These are phyloP conservation scores for Agrilus planipennis DNA, from an alignment of 1,140 invertebrate genomes.

Conservation along the genomic window DNA sequence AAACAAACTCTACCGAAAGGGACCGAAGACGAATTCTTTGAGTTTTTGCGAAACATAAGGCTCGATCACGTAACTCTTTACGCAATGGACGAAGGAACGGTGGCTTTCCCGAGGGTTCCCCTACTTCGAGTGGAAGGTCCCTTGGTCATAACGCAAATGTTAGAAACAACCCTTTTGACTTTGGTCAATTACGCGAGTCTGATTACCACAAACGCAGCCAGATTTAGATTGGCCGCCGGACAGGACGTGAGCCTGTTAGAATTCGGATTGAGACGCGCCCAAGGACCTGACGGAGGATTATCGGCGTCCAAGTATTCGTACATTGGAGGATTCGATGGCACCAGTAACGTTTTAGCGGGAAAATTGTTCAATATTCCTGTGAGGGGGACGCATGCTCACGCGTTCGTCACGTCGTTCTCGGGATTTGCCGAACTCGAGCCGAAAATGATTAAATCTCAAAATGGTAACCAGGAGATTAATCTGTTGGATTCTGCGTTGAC, in stretches of 20 bases:
- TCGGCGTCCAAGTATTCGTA: slow-evolving; percentile 98
- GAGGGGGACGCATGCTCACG: slow-evolving; percentile 94
- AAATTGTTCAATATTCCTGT: slow-evolving; percentile 97
- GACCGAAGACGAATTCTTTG: slow-evolving; percentile 84
- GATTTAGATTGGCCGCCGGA: slow-evolving; percentile 89
- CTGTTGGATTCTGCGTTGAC: slow-evolving; percentile 54
- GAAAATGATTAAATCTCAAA: slow-evolving; percentile 48
- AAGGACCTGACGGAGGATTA: slow-evolving; percentile 95
- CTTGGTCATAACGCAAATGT: slow-evolving; percentile 84
- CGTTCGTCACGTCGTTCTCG: slow-evolving; percentile 91
- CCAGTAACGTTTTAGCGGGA: slow-evolving; percentile 95
- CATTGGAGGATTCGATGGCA: slow-evolving; percentile 96
- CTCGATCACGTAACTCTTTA: slow-evolving; percentile 77
- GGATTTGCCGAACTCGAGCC: slow-evolving; percentile 57
- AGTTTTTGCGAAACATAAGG: slow-evolving; percentile 70
- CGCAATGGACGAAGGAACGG: slow-evolving; percentile 92
- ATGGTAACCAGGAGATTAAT: slow-evolving; percentile 49
- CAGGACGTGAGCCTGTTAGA: slow-evolving; percentile 79
- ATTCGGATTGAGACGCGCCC: slow-evolving; percentile 94
- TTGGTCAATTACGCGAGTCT: slow-evolving; percentile 96
- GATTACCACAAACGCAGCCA: slow-evolving; percentile 94
- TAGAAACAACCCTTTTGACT: slow-evolving; percentile 94
- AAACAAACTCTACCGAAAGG: slow-evolving; percentile 67
- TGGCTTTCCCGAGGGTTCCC: slow-evolving; percentile 93
- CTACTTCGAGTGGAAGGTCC: slow-evolving; percentile 80